Evolutionary conservation across 1,140 invertebrate genomes (phyloP), one percentile per base, ranked within the genome.

Genomic region (Lordiphosa clarofinis): DNA sequence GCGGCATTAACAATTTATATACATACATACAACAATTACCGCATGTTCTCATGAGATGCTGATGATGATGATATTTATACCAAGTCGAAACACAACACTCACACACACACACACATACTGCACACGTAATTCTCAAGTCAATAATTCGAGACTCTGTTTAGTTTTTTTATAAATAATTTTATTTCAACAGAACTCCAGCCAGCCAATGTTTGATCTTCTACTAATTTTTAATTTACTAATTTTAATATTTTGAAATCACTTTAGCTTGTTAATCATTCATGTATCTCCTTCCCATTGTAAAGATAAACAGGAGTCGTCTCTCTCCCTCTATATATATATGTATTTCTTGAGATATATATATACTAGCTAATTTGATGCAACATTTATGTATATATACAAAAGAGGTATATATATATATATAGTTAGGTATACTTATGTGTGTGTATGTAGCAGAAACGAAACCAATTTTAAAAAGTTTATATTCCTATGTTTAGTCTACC

Each of bases 331-430:
- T 31, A 8, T 31, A 31, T 31, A 28, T 28, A 28, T 28, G 24
- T 28, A 31, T 31, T 31, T 31, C 28, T 31, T 3, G 6, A 24
- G 2, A 21, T 21, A 21, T 6, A 24, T 8, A 31, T 31, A 5
- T 8, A 31, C 19, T 8, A 31, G 5, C 28, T 6, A 31, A 1
- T 31, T 31, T 8, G 28, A 8, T 31, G 28, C 6, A 24, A 48
- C 47, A 60, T 44, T 39, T 54, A 19, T 63, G 47, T 61, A 40
- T 64, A 64, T 42, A 64, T 7, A 66, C 64, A 42, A 44, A 67
- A 54, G 69, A 67, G 61, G 69, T 69, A 68, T 54, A 68, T 69
- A 40, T 68, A 70, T 70, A 68, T 58, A 54, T 31, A 31, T 31
- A 31, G 28, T 31, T 31, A 31, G 28, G 5, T 31, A 31, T 31